Conservation (phyloP, 2,797 vertebrate species). For the Mormyrops boulengeri region DNA sequence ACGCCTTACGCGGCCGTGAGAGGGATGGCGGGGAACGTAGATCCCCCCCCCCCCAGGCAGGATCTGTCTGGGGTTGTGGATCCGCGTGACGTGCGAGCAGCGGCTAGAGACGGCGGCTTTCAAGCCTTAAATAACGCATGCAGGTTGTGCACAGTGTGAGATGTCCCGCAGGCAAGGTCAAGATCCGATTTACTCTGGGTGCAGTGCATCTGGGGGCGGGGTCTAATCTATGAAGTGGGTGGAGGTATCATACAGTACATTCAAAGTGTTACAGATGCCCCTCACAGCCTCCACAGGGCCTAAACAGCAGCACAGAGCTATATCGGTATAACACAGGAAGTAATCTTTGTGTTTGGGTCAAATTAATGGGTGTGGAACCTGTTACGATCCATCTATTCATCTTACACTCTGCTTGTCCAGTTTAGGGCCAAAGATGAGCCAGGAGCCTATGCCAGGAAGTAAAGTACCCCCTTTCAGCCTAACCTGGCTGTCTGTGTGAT, state of each 20-base stretch:
- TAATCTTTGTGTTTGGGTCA: neutral
- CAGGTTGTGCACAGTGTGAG: neutral
- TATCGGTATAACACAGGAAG: neutral
- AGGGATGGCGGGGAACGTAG: neutral
- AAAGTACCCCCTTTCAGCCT: neutral
- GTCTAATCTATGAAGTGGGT: neutral
- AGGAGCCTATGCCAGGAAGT: neutral
- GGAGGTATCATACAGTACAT: neutral
- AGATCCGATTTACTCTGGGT: neutral
- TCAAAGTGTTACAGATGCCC: neutral
- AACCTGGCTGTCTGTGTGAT: neutral
- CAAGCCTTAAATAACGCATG: neutral
- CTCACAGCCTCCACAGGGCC: neutral
- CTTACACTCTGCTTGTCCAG: neutral
- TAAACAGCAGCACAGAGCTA: neutral
- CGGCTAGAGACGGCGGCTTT: neutral
- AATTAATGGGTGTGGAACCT: neutral
- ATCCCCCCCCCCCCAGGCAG: neutral
- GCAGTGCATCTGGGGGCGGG: neutral
- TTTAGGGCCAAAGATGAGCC: neutral
- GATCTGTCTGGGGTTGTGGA: neutral
- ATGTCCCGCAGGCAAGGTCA: neutral
- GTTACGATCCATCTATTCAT: neutral
- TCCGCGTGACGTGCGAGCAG: neutral
- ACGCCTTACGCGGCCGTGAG: neutral